Percentiles rank a stretch among this genome's conserved stretches.
Conservation (phyloP, 2,888 invertebrate genomes). For the Crossocerus cetratus region DNA sequence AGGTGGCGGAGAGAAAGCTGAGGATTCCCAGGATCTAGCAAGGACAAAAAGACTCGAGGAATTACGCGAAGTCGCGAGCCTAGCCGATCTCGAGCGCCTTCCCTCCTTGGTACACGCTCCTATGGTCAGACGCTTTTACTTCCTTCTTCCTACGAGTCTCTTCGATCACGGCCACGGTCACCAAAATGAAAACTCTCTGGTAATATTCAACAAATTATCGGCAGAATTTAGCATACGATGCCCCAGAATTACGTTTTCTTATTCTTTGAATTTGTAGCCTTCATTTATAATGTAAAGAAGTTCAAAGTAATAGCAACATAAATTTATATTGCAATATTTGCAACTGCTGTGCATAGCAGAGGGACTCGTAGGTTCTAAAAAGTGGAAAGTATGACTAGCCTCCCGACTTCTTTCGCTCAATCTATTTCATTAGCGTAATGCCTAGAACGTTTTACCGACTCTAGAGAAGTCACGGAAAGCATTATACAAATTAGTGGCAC, state of each 20-base stretch:
- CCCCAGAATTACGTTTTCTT: too few species aligned
- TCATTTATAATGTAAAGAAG: too few species aligned
- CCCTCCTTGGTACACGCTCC: constrained; percentile 25
- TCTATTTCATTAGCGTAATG: constrained; percentile 32
- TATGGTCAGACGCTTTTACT: constrained; percentile 41
- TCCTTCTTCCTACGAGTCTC: constrained; percentile 54
- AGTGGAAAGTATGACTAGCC: too few species aligned
- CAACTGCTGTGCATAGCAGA: too few species aligned
- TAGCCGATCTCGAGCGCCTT: constrained; percentile 1
- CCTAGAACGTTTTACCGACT: constrained; percentile 45
- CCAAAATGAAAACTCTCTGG: constrained; percentile 35
- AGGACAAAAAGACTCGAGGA: constrained; percentile 17
- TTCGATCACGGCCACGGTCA: constrained; percentile 56
- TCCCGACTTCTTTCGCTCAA: too few species aligned
- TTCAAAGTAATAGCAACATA: too few species aligned
- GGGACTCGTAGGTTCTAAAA: too few species aligned
- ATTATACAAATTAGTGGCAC: background rate
- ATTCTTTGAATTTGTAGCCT: too few species aligned
- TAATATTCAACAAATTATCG: too few species aligned
- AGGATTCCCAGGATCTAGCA: constrained; percentile 51
- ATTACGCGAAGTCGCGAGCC: constrained; percentile 24
- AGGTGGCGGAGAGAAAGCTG: constrained; percentile 65
- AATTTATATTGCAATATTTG: background rate
- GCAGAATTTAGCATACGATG: too few species aligned
- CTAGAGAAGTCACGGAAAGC: constrained; percentile 50